A percentile compares a stretch with the other conserved stretches of the same genome.
Conservation (phyloP, 2,888 invertebrate species). For the Ophioninae sp. region DNA sequence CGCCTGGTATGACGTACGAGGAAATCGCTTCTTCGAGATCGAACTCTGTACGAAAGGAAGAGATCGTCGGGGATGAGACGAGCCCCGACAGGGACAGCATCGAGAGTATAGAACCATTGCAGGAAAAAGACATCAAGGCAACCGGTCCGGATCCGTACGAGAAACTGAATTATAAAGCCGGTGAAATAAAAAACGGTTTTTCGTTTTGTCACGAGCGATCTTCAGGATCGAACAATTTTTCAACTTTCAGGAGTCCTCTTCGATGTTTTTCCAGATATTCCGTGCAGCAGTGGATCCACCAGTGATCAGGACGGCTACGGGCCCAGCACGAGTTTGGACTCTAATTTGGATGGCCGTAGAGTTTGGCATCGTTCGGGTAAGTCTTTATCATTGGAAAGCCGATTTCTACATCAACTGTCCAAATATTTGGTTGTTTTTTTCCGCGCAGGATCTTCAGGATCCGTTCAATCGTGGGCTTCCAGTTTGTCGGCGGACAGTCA, state of each 20-base stretch:
- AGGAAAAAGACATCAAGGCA: conserved; percentile 79
- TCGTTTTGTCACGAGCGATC: conserved; percentile 55
- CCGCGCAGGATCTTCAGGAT: conserved; percentile 83
- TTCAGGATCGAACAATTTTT: conserved; percentile 1
- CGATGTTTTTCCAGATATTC: conserved; percentile 76
- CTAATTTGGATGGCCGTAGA: conserved; percentile 79
- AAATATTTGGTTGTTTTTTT: neutral
- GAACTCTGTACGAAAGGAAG: conserved; percentile 66
- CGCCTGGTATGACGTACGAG: conserved; percentile 79
- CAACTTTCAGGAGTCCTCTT: neutral
- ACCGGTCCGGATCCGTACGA: conserved; percentile 81
- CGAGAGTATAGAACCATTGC: conserved; percentile 77
- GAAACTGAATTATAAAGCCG: conserved; percentile 80
- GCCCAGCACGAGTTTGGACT: conserved; percentile 84
- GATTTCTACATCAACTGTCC: neutral
- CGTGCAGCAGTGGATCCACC: conserved; percentile 83
- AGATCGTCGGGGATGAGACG: conserved; percentile 67
- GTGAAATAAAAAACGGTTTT: conserved; percentile 69
- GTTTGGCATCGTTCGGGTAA: conserved; percentile 80
- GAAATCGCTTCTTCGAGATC: conserved; percentile 78
- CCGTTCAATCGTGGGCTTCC: conserved; percentile 85
- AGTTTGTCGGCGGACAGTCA: conserved; percentile 85
- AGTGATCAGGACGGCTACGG: conserved; percentile 84
- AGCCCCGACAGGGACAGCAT: conserved; percentile 76
- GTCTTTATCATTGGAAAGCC: neutral